A percentile compares a stretch with the other conserved stretches of the same genome.
phyloP scores from a whole-genome alignment of 2,888 invertebrate genomes.

The Oscheius sp. region DNA sequence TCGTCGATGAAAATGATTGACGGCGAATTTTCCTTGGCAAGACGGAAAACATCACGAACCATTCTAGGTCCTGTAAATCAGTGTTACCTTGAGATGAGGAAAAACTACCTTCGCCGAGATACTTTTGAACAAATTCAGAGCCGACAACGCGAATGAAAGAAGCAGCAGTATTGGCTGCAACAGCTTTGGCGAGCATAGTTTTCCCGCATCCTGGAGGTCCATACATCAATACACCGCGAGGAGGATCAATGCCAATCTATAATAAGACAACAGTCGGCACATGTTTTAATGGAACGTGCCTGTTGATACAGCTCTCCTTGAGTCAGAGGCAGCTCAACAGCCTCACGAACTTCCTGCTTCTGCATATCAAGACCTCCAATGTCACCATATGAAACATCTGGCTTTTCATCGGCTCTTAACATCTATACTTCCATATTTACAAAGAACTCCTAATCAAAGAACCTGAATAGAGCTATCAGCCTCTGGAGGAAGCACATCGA shows the following conservation, averaged over 20 bases:
- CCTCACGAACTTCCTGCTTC: constrained; percentile 97
- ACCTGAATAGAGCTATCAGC: constrained; percentile 95
- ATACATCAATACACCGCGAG: constrained; percentile 96
- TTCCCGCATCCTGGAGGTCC: constrained; percentile 99
- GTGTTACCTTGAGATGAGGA: neutral
- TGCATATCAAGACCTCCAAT: constrained; percentile 99
- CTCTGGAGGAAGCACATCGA: constrained; percentile 97
- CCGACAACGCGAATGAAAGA: constrained; percentile 98
- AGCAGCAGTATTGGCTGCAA: constrained; percentile 78
- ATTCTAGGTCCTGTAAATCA: constrained; percentile 84
- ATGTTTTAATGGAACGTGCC: constrained; percentile 39
- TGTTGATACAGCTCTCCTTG: constrained; percentile 98
- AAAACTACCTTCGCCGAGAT: constrained; percentile 86
- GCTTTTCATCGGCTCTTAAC: constrained; percentile 84
- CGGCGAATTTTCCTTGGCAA: constrained; percentile 98
- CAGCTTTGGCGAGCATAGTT: constrained; percentile 93
- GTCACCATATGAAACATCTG: constrained; percentile 94
- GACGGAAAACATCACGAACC: constrained; percentile 97
- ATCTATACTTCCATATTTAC: constrained; percentile 76
- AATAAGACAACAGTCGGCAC: neutral
- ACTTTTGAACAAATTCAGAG: constrained; percentile 99
- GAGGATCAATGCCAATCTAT: constrained; percentile 92
- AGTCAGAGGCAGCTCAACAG: constrained; percentile 95
- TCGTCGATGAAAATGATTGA: constrained; percentile 99
- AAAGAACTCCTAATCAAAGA: neutral